A percentile compares a stretch with the other conserved stretches of the same genome.
phyloP scores from a whole-genome alignment of 2,113 vertebrate genomes.

The Nerophis ophidion region DNA sequence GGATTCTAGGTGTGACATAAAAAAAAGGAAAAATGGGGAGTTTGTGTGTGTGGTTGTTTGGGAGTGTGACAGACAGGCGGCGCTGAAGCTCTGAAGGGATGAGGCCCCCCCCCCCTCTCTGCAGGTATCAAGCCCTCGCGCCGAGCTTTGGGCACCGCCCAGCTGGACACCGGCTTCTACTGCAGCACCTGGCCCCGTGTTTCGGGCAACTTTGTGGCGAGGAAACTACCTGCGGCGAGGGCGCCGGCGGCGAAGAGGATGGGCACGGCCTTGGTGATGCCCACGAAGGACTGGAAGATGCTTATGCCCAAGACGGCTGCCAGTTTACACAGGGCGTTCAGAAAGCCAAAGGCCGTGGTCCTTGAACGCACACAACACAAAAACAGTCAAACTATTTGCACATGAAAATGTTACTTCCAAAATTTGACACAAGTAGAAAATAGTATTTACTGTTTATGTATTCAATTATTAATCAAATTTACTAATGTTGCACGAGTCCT shows the following conservation, averaged over 20 bases:
- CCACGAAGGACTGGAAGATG: constrained; percentile 96
- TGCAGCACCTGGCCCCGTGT: constrained; percentile 91
- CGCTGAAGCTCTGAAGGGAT: constrained; percentile 47
- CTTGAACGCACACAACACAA: constrained; percentile 50
- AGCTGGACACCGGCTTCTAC: constrained; percentile 60
- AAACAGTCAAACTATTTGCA: too few species aligned
- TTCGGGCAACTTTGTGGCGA: constrained; percentile 89
- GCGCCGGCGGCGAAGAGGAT: constrained; percentile 88
- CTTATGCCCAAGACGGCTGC: constrained; percentile 93
- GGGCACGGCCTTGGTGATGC: constrained; percentile 89
- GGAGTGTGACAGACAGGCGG: constrained; percentile 39
- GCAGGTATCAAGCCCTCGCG: constrained; percentile 52
- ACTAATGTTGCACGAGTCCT: too few species aligned
- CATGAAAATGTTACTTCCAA: not conserved
- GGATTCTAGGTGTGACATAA: constrained; percentile 53
- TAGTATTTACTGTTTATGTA: too few species aligned
- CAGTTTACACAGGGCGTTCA: constrained; percentile 91
- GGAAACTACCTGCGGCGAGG: constrained; percentile 85
- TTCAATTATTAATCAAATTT: too few species aligned
- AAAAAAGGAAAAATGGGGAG: constrained; percentile 39
- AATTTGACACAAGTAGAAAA: too few species aligned
- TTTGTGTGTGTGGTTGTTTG: constrained; percentile 31
- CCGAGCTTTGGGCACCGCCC: not conserved
- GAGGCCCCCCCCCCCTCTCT: constrained; percentile 15
- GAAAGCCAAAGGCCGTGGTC: constrained; percentile 90